Percentiles rank a stretch among this genome's conserved stretches.
phyloP scores from a whole-genome alignment of 64 coral and sea anemone genomes.

The Astreopora myriophthalma region DNA sequence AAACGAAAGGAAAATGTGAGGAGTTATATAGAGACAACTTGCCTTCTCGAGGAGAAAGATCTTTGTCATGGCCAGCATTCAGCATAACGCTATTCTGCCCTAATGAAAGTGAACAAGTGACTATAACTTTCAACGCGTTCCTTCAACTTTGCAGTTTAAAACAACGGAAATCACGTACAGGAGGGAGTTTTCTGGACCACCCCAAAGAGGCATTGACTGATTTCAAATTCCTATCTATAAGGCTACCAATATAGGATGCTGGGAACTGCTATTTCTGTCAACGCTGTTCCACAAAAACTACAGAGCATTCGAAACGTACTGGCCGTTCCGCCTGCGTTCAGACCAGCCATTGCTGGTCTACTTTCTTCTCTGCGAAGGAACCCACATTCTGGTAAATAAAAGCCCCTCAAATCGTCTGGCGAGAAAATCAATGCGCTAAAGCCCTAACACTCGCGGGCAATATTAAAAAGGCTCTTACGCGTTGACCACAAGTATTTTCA shows the following conservation, averaged over 20 bases:
- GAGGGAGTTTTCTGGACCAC: background rate
- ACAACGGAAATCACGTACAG: background rate
- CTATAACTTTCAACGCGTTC: background rate
- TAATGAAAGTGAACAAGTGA: no score
- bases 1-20: background rate
- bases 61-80: background rate
- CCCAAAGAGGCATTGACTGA: background rate
- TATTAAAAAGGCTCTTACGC: background rate
- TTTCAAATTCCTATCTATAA: background rate
- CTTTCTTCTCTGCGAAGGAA: background rate
- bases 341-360: background rate
- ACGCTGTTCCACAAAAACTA: background rate
- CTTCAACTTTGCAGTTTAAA: background rate
- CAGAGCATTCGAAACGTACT: background rate
- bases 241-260: background rate
- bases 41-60: background rate
- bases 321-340: background rate
- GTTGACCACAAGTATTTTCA: slow-evolving; percentile 18
- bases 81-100: background rate
- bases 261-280: background rate
- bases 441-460: background rate
- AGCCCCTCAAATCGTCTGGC: background rate
- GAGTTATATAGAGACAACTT: background rate
- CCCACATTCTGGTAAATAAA: background rate
- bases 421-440: background rate